Conservation (phyloP, 2,797 vertebrate species). For the Xyrichtys novacula region DNA sequence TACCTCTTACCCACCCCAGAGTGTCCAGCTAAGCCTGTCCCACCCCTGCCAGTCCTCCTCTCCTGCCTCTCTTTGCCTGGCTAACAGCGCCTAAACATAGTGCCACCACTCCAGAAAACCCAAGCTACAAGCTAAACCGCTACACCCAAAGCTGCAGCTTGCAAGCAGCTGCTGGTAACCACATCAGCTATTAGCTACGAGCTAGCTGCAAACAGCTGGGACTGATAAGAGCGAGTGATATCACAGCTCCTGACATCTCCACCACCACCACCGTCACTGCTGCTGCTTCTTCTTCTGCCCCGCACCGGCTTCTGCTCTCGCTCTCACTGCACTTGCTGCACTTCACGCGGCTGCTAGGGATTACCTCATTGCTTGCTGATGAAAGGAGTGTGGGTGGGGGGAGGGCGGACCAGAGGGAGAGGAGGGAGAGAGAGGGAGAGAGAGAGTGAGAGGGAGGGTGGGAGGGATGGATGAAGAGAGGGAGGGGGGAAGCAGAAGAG, state of each 20-base stretch:
- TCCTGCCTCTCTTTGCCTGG: conserved; percentile 51
- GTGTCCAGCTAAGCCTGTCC: conserved; percentile 67
- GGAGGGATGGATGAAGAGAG: conserved; percentile 41
- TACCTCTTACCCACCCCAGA: conserved; percentile 53
- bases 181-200: conserved; percentile 40
- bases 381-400: conserved; percentile 86
- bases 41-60: conserved; percentile 52
- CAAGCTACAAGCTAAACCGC: conserved; percentile 52
- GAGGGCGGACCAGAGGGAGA: conserved; percentile 76
- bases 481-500: conserved; percentile 30
- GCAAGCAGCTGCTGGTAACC: conserved; percentile 39
- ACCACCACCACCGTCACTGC: conserved; percentile 40
- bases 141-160: conserved; percentile 36
- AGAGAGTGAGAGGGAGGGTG: conserved; percentile 42
- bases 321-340: conserved; percentile 78
- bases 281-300: conserved; percentile 46
- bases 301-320: conserved; percentile 67
- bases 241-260: conserved; percentile 71
- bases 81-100: conserved; percentile 71
- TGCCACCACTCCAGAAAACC: conserved; percentile 46
- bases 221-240: conserved; percentile 55
- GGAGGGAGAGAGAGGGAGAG: conserved; percentile 45
- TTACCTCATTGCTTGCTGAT: conserved; percentile 90
- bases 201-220: conserved; percentile 60
- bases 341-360: conserved; percentile 86